Conservation (phyloP, 2,113 vertebrate species). For the Synchiropus splendidus region DNA sequence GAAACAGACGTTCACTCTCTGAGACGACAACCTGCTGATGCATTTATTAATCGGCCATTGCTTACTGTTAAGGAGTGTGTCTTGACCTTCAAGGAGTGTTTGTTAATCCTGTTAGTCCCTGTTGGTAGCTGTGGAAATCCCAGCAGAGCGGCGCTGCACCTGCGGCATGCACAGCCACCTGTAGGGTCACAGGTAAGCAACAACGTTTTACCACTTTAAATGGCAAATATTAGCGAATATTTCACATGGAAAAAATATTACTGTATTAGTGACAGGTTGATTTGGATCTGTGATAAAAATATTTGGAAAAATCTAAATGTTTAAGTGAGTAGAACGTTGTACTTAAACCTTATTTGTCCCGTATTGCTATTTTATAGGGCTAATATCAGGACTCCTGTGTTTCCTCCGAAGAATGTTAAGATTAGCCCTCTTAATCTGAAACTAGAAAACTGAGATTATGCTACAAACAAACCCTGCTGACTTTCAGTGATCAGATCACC, state of each 20-base stretch:
- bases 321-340: no score
- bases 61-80: conserved; percentile 29
- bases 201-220: background rate
- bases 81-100: conserved; percentile 47
- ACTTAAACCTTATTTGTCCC: no score
- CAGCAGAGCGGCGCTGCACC: conserved; percentile 26
- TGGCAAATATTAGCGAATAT: no score
- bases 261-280: no score
- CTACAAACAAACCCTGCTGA: conserved; percentile 7
- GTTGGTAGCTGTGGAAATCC: conserved; percentile 23
- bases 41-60: conserved; percentile 32
- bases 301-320: no score
- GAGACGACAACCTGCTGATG: background rate
- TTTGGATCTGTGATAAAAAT: no score
- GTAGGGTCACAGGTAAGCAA: conserved; percentile 60
- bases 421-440: conserved; percentile 17
- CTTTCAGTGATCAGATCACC: conserved; percentile 6
- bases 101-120: conserved; percentile 50
- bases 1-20: background rate
- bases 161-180: conserved; percentile 46
- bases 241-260: no score
- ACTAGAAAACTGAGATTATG: conserved; percentile 11
- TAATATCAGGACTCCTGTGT: no score
- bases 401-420: no score
- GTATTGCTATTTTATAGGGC: no score